These are phyloP conservation scores for Ptychoptera albimana DNA, from an alignment of 2,888 invertebrate species.

Conservation along the genomic window DNA sequence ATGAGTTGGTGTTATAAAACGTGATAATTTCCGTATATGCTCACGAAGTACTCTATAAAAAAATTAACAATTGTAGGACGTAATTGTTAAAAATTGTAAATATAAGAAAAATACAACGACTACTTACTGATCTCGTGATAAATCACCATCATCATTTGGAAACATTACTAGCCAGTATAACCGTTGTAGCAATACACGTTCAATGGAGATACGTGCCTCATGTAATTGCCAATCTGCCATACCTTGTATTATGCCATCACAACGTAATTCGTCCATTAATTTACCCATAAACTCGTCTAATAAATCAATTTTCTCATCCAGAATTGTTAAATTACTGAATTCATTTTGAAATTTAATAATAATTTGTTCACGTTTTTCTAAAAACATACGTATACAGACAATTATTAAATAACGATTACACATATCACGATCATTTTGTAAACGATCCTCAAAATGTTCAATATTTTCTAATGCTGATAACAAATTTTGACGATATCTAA, in stretches of 20 bases:
- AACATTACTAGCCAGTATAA: slow-evolving; percentile 88
- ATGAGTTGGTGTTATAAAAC: slow-evolving; percentile 60
- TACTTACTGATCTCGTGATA: slow-evolving; percentile 73
- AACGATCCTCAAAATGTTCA: slow-evolving; percentile 41
- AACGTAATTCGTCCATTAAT: slow-evolving; percentile 50
- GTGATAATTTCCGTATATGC: slow-evolving; percentile 70
- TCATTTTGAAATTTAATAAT: slow-evolving; percentile 62
- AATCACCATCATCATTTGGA: slow-evolving; percentile 93
- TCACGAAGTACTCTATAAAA: slow-evolving; percentile 58
- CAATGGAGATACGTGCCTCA: slow-evolving; percentile 67
- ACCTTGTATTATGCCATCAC: slow-evolving; percentile 59
- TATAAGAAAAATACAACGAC: background rate
- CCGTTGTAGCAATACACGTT: slow-evolving; percentile 77
- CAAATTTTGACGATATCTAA: slow-evolving; percentile 62
- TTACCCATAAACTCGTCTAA: slow-evolving; percentile 66
- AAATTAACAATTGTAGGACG: slow-evolving; percentile 1
- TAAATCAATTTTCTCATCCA: slow-evolving; percentile 84
- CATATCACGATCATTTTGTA: slow-evolving; percentile 51
- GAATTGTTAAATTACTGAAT: slow-evolving; percentile 59
- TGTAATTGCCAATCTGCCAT: slow-evolving; percentile 43
- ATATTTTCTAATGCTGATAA: slow-evolving; percentile 58
- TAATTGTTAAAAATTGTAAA: background rate
- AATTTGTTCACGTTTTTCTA: slow-evolving; percentile 58
- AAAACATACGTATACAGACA: slow-evolving; percentile 63
- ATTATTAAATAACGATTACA: slow-evolving; percentile 57